These are phyloP conservation scores for Danio kyathit DNA, from an alignment of 2,797 vertebrate genomes.

Conservation along the genomic window DNA sequence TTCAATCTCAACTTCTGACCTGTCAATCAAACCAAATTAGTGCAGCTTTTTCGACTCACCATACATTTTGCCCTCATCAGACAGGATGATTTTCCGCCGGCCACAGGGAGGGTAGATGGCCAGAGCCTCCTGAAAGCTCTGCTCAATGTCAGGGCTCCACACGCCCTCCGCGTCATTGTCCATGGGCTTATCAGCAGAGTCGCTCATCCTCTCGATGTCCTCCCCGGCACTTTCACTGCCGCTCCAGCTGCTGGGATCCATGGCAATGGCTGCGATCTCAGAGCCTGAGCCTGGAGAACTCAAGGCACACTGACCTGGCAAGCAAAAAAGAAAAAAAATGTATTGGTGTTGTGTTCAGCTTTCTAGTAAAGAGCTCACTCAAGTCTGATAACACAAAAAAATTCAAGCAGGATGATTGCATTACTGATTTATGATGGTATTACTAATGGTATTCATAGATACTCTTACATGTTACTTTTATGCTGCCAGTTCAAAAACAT, in stretches of 20 bases:
- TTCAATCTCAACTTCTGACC: neutral
- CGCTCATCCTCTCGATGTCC: slow-evolving; percentile 94
- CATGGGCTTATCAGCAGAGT: slow-evolving; percentile 95
- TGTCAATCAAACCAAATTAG: neutral
- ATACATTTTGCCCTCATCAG: slow-evolving; percentile 99
- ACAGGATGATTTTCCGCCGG: slow-evolving; percentile 97
- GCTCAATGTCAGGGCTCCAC: slow-evolving; percentile 98
- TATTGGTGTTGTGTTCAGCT: neutral
- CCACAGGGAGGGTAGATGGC: slow-evolving; percentile 98
- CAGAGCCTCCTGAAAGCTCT: slow-evolving; percentile 98
- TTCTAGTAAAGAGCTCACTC: neutral
- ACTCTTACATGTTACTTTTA: too few relatives aligned
- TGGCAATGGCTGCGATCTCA: slow-evolving; percentile 78
- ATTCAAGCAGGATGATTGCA: too few relatives aligned
- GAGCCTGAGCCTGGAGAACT: slow-evolving; percentile 37
- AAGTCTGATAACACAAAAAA: too few relatives aligned
- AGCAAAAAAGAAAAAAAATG: neutral
- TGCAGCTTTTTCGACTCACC: slow-evolving; percentile 82
- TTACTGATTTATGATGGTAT: too few relatives aligned
- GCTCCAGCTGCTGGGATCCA: slow-evolving; percentile 98
- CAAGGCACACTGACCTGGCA: slow-evolving; percentile 57
- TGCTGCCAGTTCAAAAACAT: too few relatives aligned
- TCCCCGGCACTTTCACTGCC: slow-evolving; percentile 97
- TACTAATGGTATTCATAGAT: too few relatives aligned
- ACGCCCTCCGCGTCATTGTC: slow-evolving; percentile 97